Evolutionary conservation across 2,113 vertebrate genomes (phyloP), one percentile per base, ranked within the genome.

Genomic region (Vulpes lagopus): DNA sequence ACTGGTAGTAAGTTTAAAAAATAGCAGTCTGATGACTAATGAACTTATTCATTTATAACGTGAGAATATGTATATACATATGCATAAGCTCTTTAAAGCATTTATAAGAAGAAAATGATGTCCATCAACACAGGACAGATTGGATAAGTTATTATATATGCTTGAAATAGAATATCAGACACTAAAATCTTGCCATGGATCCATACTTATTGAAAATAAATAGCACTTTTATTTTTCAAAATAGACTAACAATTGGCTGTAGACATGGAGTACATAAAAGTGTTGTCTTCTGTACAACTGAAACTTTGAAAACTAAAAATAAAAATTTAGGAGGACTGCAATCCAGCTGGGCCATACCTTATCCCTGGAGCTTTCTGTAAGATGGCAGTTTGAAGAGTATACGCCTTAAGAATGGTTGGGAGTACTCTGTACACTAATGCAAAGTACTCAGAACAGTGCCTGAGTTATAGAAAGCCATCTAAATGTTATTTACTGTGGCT

Each of bases 141-240:
- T 82, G 22, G 92, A 5, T 53, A 94, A 93, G 14, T 91, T 94
- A 81, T 12, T 84, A 1, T 59, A 74, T 27, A 84, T 19, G 55
- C 80, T 92, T 43, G 92, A 80, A 96, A 95, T 4, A 89, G 69
- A 89, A 10, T 92, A 90, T 53, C 14, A 85, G 20, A 79, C 25
- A 88, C 35, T 59, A 82, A 95, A 93, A 91, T 69, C 49, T 60
- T 79, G 32, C 49, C 49, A 92, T 32, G 91, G 67, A 80, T 59
- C 49, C 14, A 59, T 16, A 79, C n/a, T 88, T 80, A 94, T 35
- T 94, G n/a, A 95, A 88, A 94, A 91, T 60, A 84, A 78, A 69
- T 14, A 25, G 60, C 43, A 76, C 51, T 89, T 94, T 69, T 80
- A 83, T 83, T 93, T 86, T 32, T 96, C 57, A 94, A 94, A 92